These are phyloP conservation scores for Oasisia sp. DNA, from an alignment of 2,888 invertebrate species.

Conservation along the genomic window DNA sequence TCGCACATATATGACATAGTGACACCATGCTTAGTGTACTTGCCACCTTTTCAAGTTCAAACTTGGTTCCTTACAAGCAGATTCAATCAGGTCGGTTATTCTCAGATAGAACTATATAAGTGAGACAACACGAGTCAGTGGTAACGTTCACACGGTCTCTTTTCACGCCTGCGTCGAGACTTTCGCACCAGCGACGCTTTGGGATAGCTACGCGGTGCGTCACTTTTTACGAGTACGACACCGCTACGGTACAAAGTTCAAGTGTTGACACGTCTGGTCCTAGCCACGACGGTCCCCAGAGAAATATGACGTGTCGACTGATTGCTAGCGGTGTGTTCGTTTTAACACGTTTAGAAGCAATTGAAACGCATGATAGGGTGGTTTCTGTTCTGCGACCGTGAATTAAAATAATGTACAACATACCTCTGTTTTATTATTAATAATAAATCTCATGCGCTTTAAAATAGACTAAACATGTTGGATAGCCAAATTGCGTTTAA, in stretches of 20 bases:
- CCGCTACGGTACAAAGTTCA: neutral
- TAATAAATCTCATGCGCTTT: too few relatives aligned
- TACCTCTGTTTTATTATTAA: too few relatives aligned
- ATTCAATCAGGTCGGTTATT: neutral
- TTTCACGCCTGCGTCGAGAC: neutral
- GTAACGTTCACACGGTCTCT: neutral
- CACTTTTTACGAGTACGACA: neutral
- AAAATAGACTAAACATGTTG: too few relatives aligned
- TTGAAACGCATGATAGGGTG: neutral
- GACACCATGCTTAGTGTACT: neutral
- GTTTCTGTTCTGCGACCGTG: neutral
- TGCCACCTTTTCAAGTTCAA: neutral
- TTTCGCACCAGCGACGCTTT: neutral
- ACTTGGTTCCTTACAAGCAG: neutral
- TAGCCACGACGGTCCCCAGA: neutral
- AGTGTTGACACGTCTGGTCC: neutral
- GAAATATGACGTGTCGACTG: neutral
- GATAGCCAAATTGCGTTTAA: too few relatives aligned
- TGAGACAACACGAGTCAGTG: neutral
- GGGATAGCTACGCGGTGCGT: neutral
- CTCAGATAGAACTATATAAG: neutral
- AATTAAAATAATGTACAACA: neutral
- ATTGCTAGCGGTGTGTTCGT: neutral
- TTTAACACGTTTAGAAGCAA: neutral
- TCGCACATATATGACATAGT: neutral